Evolutionary conservation across 2,113 vertebrate species (phyloP).

Genomic region (Dendrocopos noguchii): DNA sequence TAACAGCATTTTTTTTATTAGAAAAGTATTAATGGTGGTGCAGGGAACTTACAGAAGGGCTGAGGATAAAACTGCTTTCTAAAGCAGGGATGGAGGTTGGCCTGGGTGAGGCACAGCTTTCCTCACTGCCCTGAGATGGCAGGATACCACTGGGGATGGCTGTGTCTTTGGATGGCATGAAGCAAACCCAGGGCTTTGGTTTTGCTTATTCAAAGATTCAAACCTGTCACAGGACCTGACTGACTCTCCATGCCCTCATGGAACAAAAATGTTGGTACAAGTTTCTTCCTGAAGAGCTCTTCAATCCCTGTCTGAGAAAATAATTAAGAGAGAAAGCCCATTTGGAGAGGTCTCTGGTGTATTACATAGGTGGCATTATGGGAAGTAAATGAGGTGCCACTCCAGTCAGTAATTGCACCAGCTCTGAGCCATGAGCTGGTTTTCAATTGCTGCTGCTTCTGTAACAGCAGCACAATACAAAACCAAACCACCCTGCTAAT

Average conservation of each 20-base stretch:
- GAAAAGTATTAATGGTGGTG: background rate
- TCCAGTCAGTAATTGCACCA: background rate
- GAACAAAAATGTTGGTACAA: background rate
- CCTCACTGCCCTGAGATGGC: background rate
- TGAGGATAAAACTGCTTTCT: background rate
- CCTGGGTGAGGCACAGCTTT: background rate
- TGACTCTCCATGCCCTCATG: background rate
- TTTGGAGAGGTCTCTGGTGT: background rate
- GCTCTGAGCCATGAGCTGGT: background rate
- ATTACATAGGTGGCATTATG: background rate
- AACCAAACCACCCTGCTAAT: conserved; percentile 22
- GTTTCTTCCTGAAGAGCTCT: background rate
- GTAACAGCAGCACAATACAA: background rate
- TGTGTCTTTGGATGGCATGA: accelerated
- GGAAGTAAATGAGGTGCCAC: conserved; percentile 23
- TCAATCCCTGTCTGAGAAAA: background rate
- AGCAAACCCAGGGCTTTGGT: background rate
- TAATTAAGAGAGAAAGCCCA: background rate
- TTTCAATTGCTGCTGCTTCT: background rate
- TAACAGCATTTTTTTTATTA: background rate
- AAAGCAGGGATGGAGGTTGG: background rate
- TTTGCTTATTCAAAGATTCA: background rate
- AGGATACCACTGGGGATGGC: background rate
- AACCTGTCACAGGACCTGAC: background rate
- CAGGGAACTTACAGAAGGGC: background rate